These are phyloP conservation scores for Isurus oxyrinchus DNA, from an alignment of 2,113 vertebrate species.

Conservation along the genomic window DNA sequence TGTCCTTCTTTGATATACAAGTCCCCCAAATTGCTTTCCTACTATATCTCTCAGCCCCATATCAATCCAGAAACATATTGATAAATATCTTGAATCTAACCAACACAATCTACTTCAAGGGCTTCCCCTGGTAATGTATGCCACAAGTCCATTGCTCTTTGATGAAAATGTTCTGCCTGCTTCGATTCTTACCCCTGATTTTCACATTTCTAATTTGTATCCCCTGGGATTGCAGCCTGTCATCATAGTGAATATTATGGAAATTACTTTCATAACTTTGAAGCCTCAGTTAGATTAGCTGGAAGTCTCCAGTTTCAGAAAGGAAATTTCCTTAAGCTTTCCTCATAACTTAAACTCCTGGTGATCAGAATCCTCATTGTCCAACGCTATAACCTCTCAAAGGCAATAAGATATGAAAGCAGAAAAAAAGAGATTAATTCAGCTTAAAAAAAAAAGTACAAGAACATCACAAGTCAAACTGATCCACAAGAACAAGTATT, in stretches of 20 bases:
- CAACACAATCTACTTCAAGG: neutral
- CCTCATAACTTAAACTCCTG: neutral
- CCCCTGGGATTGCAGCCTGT: neutral
- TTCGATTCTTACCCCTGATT: neutral
- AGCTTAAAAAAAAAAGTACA: neutral
- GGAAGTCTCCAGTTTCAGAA: neutral
- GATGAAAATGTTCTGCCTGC: neutral
- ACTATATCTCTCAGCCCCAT: neutral
- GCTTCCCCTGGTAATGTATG: neutral
- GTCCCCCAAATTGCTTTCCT: neutral
- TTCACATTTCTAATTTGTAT: neutral
- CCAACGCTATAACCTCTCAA: neutral
- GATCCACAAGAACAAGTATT: neutral
- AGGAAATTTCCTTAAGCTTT: neutral
- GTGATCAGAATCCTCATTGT: neutral
- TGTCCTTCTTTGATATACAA: neutral
- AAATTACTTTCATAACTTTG: neutral
- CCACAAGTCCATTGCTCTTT: neutral
- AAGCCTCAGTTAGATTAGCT: neutral
- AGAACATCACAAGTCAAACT: neutral
- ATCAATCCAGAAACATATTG: neutral
- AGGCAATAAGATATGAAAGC: neutral
- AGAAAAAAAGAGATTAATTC: neutral
- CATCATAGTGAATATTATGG: neutral
- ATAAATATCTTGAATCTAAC: neutral